Evolutionary conservation across 2,888 invertebrate species (phyloP).

Genomic region (Mactromeris polynyma): DNA sequence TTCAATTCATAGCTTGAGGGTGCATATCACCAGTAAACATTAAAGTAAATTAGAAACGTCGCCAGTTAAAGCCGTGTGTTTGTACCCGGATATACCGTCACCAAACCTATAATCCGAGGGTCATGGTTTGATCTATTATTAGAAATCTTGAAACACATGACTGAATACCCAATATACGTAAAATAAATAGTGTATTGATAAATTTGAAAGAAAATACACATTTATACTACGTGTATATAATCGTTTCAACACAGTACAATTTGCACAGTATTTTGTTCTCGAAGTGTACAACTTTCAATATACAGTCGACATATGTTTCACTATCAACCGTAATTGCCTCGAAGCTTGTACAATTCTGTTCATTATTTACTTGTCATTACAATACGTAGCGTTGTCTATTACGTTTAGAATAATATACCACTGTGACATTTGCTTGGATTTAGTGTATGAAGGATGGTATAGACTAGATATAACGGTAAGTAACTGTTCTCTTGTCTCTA

Average conservation of each 20-base stretch:
- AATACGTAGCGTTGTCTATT: neutral
- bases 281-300: neutral
- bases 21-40: too few relatives aligned
- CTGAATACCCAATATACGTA: neutral
- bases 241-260: too few relatives aligned
- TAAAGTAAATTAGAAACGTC: neutral
- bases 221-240: neutral
- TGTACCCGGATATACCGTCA: neutral
- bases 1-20: too few relatives aligned
- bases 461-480: neutral
- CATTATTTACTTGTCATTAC: neutral
- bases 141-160: neutral
- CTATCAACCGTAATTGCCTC: neutral
- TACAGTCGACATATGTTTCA: neutral
- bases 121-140: neutral
- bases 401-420: neutral
- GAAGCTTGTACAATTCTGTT: neutral
- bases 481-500: too few relatives aligned
- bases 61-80: neutral
- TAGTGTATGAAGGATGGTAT: neutral
- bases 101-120: neutral
- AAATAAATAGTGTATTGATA: slow-evolving; percentile 16
- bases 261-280: neutral
- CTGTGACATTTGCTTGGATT: neutral
- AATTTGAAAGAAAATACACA: neutral